Evolutionary conservation across 2,113 vertebrate species (phyloP), one percentile per base, ranked within the genome.

Genomic region (Speoplatyrhinus poulsoni): DNA sequence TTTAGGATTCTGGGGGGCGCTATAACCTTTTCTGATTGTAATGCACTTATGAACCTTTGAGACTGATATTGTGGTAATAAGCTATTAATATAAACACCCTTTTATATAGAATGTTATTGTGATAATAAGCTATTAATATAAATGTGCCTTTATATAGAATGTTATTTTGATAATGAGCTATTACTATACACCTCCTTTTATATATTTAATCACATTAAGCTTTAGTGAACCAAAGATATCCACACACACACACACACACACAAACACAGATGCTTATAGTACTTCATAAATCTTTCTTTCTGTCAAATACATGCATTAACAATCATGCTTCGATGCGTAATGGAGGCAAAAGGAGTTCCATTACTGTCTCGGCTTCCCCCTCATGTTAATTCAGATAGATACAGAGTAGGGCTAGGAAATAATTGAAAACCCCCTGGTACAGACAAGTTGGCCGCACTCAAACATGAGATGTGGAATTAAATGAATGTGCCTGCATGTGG

Each of bases 371-470:
- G 50, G 78, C 60, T 59, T 69, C 60, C 60, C 70, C 48, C 59
- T 76, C 65, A 9, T 67, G 62, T 69, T 86, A 74, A 83, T 81
- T 88, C 66, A 8, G 54, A 3, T 46, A 41, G 70, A 65, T 59
- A 60, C 72, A 74, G 76, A 63, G 63, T 71, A 62, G 33, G 57
- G 59, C 58, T 67, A 62, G 53, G 46, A 80, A 68, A 70, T 90
- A 87, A 88, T 90, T 89, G 82, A 89, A 88, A 90, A 69, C 36
- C 36, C 59, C 70, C 53, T 36, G 0, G 71, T 63, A 64, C 61
- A 16, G 80, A 82, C 79, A 67, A 72, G 72, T 17, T 36, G 48
- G 56, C 62, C 63, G 65, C 12, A 66, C 76, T 72, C 55, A 48
- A 3, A 26, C 26, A 26, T 26, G 62, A 77, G 76, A 58, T 63